Percentiles rank a stretch among this genome's conserved stretches.
phyloP scores from a whole-genome alignment of 1,140 invertebrate genomes.

The Ditylenchus dipsaci region DNA sequence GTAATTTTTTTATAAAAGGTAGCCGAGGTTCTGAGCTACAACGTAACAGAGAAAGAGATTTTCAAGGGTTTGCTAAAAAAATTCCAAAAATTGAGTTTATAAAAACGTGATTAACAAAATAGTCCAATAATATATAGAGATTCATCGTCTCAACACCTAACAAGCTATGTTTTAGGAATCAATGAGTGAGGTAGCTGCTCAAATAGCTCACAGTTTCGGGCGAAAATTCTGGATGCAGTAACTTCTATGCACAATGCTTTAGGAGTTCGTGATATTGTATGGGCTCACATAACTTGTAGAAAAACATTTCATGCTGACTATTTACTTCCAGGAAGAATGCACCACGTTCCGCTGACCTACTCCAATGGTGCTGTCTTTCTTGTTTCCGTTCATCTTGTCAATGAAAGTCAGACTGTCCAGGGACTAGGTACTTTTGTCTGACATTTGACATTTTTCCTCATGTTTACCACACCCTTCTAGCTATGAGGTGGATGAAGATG shows the following conservation, averaged over 20 bases:
- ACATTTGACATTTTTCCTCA: background rate
- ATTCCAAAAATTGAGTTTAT: no score
- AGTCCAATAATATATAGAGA: no score
- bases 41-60: no score
- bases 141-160: no score
- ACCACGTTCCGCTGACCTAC: conserved; percentile 77
- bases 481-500: conserved; percentile 40
- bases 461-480: conserved; percentile 17
- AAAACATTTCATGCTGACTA: no score
- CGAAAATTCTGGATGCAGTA: conserved; percentile 79
- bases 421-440: background rate
- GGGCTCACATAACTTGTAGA: no score
- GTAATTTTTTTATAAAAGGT: no score
- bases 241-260: conserved; percentile 85
- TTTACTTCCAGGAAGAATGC: conserved; percentile 76
- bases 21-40: no score
- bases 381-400: conserved; percentile 66
- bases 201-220: conserved; percentile 65
- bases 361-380: conserved; percentile 17
- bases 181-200: conserved; percentile 76
- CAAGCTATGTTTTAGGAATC: conserved; percentile 64
- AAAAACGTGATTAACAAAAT: no score
- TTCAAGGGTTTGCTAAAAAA: no score
- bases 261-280: conserved; percentile 66
- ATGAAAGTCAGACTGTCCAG: conserved; percentile 30